Evolutionary conservation across 2,888 invertebrate genomes (phyloP).

Genomic region (Germaria angustata): DNA sequence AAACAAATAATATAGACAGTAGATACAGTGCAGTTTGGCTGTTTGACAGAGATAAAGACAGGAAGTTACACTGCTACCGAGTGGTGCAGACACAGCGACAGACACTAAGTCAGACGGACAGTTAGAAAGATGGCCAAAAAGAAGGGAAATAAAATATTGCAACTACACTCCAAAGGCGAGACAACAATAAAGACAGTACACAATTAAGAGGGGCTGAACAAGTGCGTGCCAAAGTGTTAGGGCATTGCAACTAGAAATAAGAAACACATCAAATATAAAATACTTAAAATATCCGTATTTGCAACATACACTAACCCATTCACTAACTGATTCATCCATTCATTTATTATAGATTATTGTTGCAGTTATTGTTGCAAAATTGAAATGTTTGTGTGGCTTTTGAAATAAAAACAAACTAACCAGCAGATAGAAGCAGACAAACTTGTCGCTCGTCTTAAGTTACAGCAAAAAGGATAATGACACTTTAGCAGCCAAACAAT

Average conservation of each 20-base stretch:
- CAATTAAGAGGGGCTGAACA: slow-evolving; percentile 57
- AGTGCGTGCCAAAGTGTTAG: slow-evolving; percentile 64
- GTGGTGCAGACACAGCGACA: not conserved
- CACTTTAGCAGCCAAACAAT: slow-evolving; percentile 67
- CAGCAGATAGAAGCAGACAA: not conserved
- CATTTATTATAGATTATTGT: slow-evolving; percentile 36
- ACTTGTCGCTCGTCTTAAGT: not conserved
- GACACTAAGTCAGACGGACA: not conserved
- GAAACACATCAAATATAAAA: slow-evolving; percentile 21
- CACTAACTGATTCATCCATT: slow-evolving; percentile 22
- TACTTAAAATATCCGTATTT: slow-evolving; percentile 19
- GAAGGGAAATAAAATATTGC: slow-evolving; percentile 5
- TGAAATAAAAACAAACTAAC: slow-evolving; percentile 26
- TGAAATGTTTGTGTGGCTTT: slow-evolving; percentile 58
- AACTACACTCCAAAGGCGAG: slow-evolving; percentile 25
- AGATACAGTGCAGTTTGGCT: slow-evolving; percentile 32
- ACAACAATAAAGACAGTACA: slow-evolving; percentile 37
- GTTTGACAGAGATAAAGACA: slow-evolving; percentile 37
- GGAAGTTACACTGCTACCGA: slow-evolving; percentile 9
- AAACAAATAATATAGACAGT: slow-evolving; percentile 17
- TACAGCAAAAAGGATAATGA: slow-evolving; percentile 65
- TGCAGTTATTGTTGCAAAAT: slow-evolving; percentile 54
- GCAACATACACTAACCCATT: slow-evolving; percentile 12
- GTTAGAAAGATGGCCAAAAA: not conserved
- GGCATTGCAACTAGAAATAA: slow-evolving; percentile 37